These are phyloP conservation scores for Silurus lanzhouensis DNA, from an alignment of 2,797 vertebrate species.

Conservation along the genomic window DNA sequence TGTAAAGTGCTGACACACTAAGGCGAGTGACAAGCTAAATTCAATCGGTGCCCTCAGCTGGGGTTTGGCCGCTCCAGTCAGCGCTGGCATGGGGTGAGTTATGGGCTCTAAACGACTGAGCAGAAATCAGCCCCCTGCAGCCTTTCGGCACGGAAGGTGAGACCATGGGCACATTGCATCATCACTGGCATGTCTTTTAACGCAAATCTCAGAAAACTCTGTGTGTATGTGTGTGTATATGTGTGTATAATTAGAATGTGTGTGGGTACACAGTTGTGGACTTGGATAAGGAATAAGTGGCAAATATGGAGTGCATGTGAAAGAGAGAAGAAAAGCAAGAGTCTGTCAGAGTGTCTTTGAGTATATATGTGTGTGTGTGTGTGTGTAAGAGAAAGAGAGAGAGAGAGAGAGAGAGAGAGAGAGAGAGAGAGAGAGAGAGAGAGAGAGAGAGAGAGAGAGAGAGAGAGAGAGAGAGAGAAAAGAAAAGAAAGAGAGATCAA, in stretches of 20 bases:
- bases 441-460: too few relatives aligned
- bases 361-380: not conserved
- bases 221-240: not conserved
- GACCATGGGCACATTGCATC: conserved; percentile 16
- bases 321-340: not conserved
- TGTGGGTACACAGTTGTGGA: not conserved
- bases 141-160: not conserved
- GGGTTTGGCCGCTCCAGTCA: conserved; percentile 15
- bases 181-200: not conserved
- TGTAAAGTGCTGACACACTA: conserved; percentile 19
- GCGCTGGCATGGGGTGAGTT: conserved; percentile 35
- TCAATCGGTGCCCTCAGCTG: conserved; percentile 39
- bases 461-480: too few relatives aligned
- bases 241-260: not conserved
- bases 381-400: too few relatives aligned
- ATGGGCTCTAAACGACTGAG: conserved; percentile 13
- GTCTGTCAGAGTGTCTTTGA: not conserved
- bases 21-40: conserved; percentile 26
- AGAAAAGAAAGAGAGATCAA: not conserved
- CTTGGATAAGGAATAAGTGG: not conserved
- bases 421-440: not conserved
- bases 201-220: not conserved
- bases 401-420: not conserved
- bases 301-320: not conserved
- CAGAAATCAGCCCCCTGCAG: conserved; percentile 12